phyloP scores from a whole-genome alignment of 2,113 vertebrate species.

The Callaeas wilsoni region DNA sequence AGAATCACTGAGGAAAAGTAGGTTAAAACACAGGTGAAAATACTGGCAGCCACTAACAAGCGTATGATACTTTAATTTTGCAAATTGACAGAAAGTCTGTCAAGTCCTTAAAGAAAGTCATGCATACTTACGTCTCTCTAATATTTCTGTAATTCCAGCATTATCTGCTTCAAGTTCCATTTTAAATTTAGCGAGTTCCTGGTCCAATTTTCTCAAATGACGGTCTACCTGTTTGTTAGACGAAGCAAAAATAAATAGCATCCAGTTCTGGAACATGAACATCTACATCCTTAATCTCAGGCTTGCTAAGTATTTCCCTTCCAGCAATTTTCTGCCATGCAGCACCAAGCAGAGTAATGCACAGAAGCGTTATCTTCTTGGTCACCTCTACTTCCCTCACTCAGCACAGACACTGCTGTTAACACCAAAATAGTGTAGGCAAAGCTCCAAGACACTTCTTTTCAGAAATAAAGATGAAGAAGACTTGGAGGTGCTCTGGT shows the following conservation, averaged over 20 bases:
- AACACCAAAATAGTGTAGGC: rapidly evolving
- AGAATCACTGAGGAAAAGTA: neutral
- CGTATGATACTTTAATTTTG: neutral
- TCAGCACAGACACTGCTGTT: neutral
- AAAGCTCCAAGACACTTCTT: neutral
- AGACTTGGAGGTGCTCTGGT: neutral
- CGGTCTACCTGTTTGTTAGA: constrained; percentile 89
- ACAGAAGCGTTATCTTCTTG: neutral
- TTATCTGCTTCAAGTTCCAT: constrained; percentile 99
- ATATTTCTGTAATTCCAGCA: constrained; percentile 96
- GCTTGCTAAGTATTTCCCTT: neutral
- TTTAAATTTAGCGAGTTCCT: constrained; percentile 98
- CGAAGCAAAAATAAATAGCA: constrained; percentile 30
- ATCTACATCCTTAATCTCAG: neutral
- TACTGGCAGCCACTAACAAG: neutral
- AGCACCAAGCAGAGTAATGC: neutral
- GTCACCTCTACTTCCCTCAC: neutral
- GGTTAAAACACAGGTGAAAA: neutral
- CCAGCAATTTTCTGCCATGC: neutral
- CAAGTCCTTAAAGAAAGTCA: neutral
- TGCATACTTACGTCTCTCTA: constrained; percentile 91
- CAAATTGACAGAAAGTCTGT: neutral
- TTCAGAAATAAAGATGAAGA: neutral
- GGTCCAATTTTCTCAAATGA: constrained; percentile 95
- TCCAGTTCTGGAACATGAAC: neutral